Base-by-base conservation (phyloP, 2,888 invertebrate species). In the Noctua pronuba region DNA sequence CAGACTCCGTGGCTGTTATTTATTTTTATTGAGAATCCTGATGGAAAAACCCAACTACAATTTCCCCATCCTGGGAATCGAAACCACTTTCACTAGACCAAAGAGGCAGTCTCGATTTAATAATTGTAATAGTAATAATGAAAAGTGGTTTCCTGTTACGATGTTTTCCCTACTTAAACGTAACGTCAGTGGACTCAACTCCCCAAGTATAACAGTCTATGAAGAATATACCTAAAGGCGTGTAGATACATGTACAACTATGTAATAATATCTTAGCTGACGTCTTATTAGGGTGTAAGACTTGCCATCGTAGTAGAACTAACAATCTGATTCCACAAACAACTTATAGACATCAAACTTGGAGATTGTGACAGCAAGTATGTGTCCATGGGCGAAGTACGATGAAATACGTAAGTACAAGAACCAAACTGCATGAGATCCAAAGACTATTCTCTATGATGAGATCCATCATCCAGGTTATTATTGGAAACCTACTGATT, bases 281-380 rank as follows among this genome's bases (percentile, higher is more conserved):
- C 8, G 13, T 31, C 13, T 55, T 11, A 13, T 44, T 16, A 60
- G 38, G 38, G 13, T 28, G 16, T 13, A 38, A n/a, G 21, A 28
- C 11, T 52, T 6, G 35, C n/a, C 16, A 49, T n/a, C 69, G 18
- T 69, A 52, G 21, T 52, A 35, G 21, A 55, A 52, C 35, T 52
- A 52, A 52, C 72, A 7, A 72, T 67, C 21, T 1, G 28, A 69
- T 46, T 38, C 69, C 4, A 28, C 49, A 68, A 73, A 73, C 73
- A 52, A 49, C 18, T 24, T 0, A 28, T 24, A 44, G 21, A n/a
- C 46, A 72, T 8, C 68, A 46, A 46, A 68, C 35, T 21, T 72
- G 18, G 35, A 46, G 68, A 68, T 55, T 76, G 68, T 35, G 21
- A 52, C 16, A 16, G 10, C n/a, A 68, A 75, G 62, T 28, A 76